Percentiles rank a stretch among this genome's conserved stretches.
phyloP scores from a whole-genome alignment of 2,888 invertebrate species.

The Drosophila incognita region DNA sequence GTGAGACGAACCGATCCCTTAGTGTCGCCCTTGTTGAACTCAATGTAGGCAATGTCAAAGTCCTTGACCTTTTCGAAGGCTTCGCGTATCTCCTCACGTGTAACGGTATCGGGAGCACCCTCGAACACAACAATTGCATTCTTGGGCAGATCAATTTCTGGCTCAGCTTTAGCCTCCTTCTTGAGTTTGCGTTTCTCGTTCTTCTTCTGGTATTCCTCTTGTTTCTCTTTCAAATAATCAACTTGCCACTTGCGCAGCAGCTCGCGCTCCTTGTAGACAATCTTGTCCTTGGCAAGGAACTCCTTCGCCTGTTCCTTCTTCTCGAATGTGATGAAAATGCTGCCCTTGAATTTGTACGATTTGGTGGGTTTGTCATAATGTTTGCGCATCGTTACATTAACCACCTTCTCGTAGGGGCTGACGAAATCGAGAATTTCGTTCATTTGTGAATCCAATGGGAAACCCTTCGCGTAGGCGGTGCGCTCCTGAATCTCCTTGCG shows the following conservation, averaged over 20 bases:
- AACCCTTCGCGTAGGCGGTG: conserved; percentile 95
- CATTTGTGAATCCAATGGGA: conserved; percentile 89
- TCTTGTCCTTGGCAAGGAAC: conserved; percentile 89
- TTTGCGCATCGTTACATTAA: conserved; percentile 89
- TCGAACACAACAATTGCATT: conserved; percentile 91
- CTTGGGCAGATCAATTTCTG: conserved; percentile 87
- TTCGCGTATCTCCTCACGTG: conserved; percentile 91
- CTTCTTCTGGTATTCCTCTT: conserved; percentile 88
- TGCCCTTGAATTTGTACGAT: conserved; percentile 93
- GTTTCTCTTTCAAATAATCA: conserved; percentile 89
- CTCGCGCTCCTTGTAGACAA: conserved; percentile 89
- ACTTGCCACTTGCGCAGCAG: conserved; percentile 90
- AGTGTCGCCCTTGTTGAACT: conserved; percentile 90
- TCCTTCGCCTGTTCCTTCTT: conserved; percentile 92
- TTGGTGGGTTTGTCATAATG: conserved; percentile 88
- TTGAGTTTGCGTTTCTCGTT: conserved; percentile 86
- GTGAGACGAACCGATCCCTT: conserved; percentile 90
- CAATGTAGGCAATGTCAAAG: conserved; percentile 89
- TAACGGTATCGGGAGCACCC: conserved; percentile 87
- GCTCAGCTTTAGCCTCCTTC: conserved; percentile 78
- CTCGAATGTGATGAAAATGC: conserved; percentile 95
- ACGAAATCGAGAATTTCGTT: conserved; percentile 91
- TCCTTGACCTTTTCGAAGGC: conserved; percentile 86
- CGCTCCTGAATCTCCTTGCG: conserved; percentile 91
- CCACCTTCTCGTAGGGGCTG: conserved; percentile 88